Conservation (phyloP, 2,113 vertebrate species). For the Entosphenus tridentatus region DNA sequence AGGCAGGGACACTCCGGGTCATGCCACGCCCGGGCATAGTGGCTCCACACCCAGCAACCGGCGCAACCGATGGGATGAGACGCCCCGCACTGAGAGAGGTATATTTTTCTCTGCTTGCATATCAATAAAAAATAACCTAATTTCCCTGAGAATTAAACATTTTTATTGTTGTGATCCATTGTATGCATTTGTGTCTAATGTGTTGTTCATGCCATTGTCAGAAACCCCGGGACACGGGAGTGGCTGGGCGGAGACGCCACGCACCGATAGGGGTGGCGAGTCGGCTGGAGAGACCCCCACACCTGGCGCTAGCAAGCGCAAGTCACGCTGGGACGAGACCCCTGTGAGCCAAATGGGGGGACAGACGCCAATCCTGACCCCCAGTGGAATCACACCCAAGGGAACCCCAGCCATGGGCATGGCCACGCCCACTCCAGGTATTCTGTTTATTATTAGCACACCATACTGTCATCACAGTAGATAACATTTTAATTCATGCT, state of each 20-base stretch:
- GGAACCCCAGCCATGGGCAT: conserved; percentile 97
- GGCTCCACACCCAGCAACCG: conserved; percentile 75
- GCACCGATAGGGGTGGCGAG: conserved; percentile 81
- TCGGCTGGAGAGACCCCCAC: conserved; percentile 91
- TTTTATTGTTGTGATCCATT: not conserved
- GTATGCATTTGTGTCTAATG: not conserved
- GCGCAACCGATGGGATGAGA: conserved; percentile 96
- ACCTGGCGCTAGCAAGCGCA: conserved; percentile 84
- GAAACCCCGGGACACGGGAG: conserved; percentile 92
- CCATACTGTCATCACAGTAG: too few relatives aligned
- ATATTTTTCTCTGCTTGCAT: conserved; percentile 8
- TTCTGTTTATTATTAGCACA: not conserved
- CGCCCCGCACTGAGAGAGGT: conserved; percentile 87
- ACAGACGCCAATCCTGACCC: conserved; percentile 77
- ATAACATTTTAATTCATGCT: not conserved
- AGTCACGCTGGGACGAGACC: conserved; percentile 91
- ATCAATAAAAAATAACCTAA: not conserved
- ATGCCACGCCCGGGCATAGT: conserved; percentile 76
- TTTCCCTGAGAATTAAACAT: not conserved
- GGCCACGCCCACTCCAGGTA: conserved; percentile 89
- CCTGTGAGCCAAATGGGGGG: conserved; percentile 93
- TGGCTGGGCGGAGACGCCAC: conserved; percentile 87
- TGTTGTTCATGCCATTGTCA: conserved; percentile 12
- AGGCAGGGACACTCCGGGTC: conserved; percentile 71
- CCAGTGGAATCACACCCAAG: conserved; percentile 70